These are phyloP conservation scores for Enteromius radiatus DNA, from an alignment of 2,797 vertebrate species.

Conservation along the genomic window DNA sequence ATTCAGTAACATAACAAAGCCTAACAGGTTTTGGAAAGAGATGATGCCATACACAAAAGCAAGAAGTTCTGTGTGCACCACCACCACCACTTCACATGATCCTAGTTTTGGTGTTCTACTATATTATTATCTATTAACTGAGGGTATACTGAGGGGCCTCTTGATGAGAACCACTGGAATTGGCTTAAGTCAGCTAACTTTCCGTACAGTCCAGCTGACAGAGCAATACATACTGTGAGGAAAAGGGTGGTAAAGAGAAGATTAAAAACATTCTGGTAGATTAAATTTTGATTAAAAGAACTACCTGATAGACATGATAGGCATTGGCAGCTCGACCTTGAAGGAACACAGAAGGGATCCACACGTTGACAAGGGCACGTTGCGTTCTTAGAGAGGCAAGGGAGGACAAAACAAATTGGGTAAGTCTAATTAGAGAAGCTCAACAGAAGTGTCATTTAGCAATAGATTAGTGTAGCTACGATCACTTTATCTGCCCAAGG, in stretches of 20 bases:
- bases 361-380: slow-evolving; percentile 97
- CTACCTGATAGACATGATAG: slow-evolving; percentile 97
- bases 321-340: slow-evolving; percentile 92
- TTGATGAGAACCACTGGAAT: neutral
- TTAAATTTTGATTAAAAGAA: slow-evolving; percentile 27
- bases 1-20: neutral
- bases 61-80: neutral
- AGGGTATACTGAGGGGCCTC: neutral
- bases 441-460: neutral
- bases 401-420: slow-evolving; percentile 3
- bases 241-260: slow-evolving; percentile 1
- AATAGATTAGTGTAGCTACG: neutral
- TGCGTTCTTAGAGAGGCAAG: slow-evolving; percentile 82
- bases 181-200: neutral
- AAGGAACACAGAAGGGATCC: slow-evolving; percentile 98
- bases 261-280: neutral
- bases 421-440: slow-evolving; percentile 7
- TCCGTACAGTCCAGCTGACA: neutral
- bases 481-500: neutral
- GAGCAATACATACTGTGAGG: neutral
- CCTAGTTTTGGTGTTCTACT: neutral
- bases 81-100: neutral
- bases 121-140: neutral
- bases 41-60: neutral
- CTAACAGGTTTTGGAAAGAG: neutral